These are phyloP conservation scores for Acleris literana DNA, from an alignment of 2,888 invertebrate species.

Conservation along the genomic window DNA sequence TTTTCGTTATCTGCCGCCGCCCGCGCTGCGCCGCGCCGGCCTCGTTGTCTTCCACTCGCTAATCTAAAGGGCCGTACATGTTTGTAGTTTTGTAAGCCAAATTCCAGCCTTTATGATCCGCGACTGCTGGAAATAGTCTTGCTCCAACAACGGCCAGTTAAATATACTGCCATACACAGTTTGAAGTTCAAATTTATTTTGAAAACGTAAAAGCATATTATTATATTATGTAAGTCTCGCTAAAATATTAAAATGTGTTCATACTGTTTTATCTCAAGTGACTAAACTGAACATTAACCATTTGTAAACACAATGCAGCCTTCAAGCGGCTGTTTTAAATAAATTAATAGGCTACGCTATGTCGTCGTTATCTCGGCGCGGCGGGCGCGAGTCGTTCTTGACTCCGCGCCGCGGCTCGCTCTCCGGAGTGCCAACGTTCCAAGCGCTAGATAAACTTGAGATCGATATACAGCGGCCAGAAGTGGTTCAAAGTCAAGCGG, in stretches of 20 bases:
- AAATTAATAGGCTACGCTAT: not conserved
- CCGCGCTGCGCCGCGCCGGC: not conserved
- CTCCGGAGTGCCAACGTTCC: not conserved
- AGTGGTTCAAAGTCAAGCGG: constrained; percentile 11
- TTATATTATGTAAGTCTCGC: no score
- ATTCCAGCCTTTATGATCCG: not conserved
- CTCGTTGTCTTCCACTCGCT: not conserved
- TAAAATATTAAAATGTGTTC: no score
- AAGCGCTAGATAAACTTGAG: constrained; percentile 1
- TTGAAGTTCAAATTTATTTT: no score
- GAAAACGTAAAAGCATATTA: no score
- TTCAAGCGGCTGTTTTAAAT: not conserved
- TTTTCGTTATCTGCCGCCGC: constrained; percentile 19
- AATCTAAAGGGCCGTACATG: not conserved
- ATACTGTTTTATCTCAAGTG: no score
- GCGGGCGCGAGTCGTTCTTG: not conserved
- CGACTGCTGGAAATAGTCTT: no score
- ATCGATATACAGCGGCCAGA: constrained; percentile 5
- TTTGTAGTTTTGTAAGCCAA: no score
- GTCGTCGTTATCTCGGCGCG: not conserved
- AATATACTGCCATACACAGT: no score
- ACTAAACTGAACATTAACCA: not conserved
- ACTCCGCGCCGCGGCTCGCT: not conserved
- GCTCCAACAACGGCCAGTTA: no score
- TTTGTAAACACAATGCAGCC: not conserved